Base-by-base conservation (phyloP, 2,797 vertebrate species). In the Squalus acanthias region DNA sequence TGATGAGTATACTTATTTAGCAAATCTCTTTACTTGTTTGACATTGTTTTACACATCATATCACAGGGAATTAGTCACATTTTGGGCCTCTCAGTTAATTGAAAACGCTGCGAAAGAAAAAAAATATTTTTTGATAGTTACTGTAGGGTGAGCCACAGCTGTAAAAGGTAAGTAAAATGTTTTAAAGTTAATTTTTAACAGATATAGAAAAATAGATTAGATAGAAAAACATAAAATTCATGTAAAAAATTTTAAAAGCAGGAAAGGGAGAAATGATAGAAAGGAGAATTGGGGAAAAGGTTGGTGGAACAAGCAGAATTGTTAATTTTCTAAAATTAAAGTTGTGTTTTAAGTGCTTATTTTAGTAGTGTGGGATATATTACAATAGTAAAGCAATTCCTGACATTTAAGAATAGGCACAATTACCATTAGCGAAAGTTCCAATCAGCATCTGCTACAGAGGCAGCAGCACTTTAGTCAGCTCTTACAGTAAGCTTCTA, bases 101-200 rank as follows among this genome's bases (percentile, higher is more conserved):
- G 7, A 63, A 92, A 65, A 39, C 33, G 2, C 33, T 93, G 24
- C 3, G 20, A 24, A 93, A 22, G 91, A 69, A 69, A 92, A 82
- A 93, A 26, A 29, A 39, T 24, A 5, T 0, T 69, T 24, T 57
- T 63, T 91, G 2, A 12, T 46, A 69, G 50, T 69, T 39, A 24
- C 39, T 69, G 20, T 20, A 39, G 63, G n/a, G 24, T 91, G 13
- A 63, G 1, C 20, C 0, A 24, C 7, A 93, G n/a, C n/a, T 12
- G 39, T 22, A 63, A 92, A 20, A 92, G 20, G 22, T 17, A 29
- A 10, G n/a, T 29, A 67, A 93, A 39, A 93, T 39, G 22, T 69
- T 67, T 93, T 22, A n/a, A 65, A 69, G 91, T 67, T 92, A 92
- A 92, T 92, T 63, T 60, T 92, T 67, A 92, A 39, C 60, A 65